Base-by-base conservation (phyloP, 2,113 vertebrate species). In the Bucco capensis region DNA sequence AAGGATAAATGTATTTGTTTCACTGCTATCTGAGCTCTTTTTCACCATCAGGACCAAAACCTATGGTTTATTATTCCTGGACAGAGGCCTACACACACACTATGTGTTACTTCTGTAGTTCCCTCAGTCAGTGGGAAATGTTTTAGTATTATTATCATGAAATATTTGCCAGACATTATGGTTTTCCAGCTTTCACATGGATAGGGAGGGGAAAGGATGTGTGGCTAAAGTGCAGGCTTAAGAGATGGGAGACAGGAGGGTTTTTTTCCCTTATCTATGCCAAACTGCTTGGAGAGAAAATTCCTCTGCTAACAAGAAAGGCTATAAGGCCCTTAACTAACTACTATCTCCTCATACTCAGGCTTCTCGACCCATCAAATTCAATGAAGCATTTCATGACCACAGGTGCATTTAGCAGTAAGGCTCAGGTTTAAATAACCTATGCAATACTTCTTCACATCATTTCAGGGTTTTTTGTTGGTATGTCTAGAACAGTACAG, bases 41-140 rank as follows among this genome's bases (percentile, higher is more conserved):
- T 94, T 94, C 79, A 70, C 65, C 78, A 86, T 87, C 51, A 86
- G 47, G 47, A 46, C 72, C 78, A 88, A 94, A 96, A 87, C 53
- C 50, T 97, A 94, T 81, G 81, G 83, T 96, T 96, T 96, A 95
- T 96, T 96, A 89, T 96, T 96, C 79, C 91, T 96, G 94, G 94
- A 97, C 67, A 47, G 83, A 92, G 73, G 83, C 92, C 91, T 95
- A 95, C 79, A 73, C 90, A 73, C 90, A 96, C 69, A 94, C 92
- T 94, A 78, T 90, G 89, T 66, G 47, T 95, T 94, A 91, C 90
- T 95, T 90, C 75, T 94, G 89, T 87, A 90, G 79, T 85, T 95
- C 50, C 47, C 46, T 81, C 49, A 79, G 89, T 95, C 88, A 93
- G 91, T 95, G 91, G 90, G 93, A 96, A 95, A 96, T 94, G 65